These are phyloP conservation scores for Limanda limanda DNA, from an alignment of 2,113 vertebrate species.

Conservation along the genomic window DNA sequence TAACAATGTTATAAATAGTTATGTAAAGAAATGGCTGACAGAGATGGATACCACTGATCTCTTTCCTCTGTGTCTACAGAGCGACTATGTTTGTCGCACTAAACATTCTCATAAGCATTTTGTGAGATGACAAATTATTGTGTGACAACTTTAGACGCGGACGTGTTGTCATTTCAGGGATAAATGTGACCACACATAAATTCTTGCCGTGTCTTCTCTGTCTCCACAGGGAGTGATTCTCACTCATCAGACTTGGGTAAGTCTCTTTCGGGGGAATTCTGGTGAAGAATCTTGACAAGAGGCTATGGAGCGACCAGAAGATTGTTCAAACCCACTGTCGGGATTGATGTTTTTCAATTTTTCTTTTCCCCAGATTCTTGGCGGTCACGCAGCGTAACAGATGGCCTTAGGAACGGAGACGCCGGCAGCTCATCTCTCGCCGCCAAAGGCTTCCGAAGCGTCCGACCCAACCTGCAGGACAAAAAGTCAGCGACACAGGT, in stretches of 20 bases:
- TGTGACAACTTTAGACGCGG: background rate
- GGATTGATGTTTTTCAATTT: conserved; percentile 1
- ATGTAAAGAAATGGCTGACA: too few relatives aligned
- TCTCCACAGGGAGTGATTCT: conserved; percentile 89
- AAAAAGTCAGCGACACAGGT: conserved; percentile 93
- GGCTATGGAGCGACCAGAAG: background rate
- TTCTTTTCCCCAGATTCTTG: conserved; percentile 85
- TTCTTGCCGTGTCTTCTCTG: conserved; percentile 33
- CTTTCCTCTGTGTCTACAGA: too few relatives aligned
- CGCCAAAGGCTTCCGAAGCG: conserved; percentile 96
- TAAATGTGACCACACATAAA: conserved; percentile 8
- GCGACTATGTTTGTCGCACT: too few relatives aligned
- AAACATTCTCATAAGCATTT: too few relatives aligned
- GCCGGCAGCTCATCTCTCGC: conserved; percentile 91
- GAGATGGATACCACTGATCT: too few relatives aligned
- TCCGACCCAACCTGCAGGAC: conserved; percentile 94
- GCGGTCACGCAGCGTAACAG: conserved; percentile 86
- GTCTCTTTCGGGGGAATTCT: conserved; percentile 38
- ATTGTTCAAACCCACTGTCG: background rate
- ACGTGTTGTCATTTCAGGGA: background rate
- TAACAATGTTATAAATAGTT: too few relatives aligned
- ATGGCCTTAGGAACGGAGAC: conserved; percentile 91
- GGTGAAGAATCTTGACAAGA: background rate
- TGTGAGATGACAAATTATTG: too few relatives aligned
- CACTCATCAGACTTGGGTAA: conserved; percentile 95